Conservation (phyloP, 2,113 vertebrate species). For the Mirza zaza region DNA sequence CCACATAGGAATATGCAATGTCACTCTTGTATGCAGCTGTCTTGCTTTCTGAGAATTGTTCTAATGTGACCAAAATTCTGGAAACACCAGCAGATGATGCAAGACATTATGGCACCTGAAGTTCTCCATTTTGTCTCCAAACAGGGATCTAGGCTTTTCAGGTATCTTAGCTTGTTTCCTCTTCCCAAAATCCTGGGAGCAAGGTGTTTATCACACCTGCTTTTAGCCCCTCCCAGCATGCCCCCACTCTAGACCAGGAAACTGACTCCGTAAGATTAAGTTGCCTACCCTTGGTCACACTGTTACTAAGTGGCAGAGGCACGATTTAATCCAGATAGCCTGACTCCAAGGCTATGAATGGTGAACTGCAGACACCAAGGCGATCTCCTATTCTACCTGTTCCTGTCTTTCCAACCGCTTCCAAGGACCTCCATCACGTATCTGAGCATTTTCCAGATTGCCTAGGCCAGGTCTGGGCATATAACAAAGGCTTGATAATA, state of each 20-base stretch:
- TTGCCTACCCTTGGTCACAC: background rate
- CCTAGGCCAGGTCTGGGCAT: background rate
- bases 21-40: background rate
- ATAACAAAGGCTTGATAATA: background rate
- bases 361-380: background rate
- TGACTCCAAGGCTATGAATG: background rate
- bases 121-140: background rate
- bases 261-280: slow-evolving; percentile 4
- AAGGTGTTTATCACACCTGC: background rate
- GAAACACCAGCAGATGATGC: slow-evolving; percentile 25
- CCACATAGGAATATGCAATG: background rate
- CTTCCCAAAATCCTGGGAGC: background rate
- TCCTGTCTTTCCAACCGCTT: background rate
- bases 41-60: slow-evolving; percentile 54
- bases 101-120: slow-evolving; percentile 34
- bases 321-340: background rate
- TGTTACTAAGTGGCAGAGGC: background rate
- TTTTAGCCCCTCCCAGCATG: background rate
- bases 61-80: slow-evolving; percentile 42
- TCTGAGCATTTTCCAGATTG: background rate
- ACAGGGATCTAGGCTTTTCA: background rate
- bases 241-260: background rate
- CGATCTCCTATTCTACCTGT: background rate
- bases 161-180: slow-evolving; percentile 35
- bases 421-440: background rate